A percentile compares a stretch with the other conserved stretches of the same genome.
These are phyloP conservation scores for Euthynnus affinis DNA, from an alignment of 2,797 vertebrate genomes.

Conservation along the genomic window DNA sequence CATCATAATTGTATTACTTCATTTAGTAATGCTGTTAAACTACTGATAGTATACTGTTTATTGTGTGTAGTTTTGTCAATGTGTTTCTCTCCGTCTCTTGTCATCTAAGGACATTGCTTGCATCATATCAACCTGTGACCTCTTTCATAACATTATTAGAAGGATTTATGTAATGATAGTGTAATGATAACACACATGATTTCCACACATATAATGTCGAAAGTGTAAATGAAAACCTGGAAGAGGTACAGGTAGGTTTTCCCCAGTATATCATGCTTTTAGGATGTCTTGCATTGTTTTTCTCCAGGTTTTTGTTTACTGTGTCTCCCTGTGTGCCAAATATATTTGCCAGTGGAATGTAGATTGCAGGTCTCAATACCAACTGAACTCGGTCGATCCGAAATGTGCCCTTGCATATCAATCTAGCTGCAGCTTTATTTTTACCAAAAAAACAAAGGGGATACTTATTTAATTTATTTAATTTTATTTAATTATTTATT, in stretches of 20 bases:
- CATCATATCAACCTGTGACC: constrained; percentile 26
- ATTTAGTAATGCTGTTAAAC: background rate
- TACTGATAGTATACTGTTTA: background rate
- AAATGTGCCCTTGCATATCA: background rate
- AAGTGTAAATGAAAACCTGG: background rate
- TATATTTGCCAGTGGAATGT: background rate
- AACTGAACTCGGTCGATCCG: constrained; percentile 15
- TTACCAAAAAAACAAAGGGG: too few species aligned
- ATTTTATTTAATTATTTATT: too few species aligned
- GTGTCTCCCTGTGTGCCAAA: background rate
- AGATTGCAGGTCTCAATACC: background rate
- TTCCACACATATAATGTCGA: background rate
- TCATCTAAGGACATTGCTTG: background rate
- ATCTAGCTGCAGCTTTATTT: too few species aligned
- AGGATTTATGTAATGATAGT: background rate
- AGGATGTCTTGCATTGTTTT: background rate
- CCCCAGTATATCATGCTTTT: background rate
- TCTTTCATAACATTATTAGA: constrained; percentile 23
- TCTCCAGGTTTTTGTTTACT: background rate
- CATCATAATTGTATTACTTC: background rate
- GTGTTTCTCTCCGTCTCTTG: background rate
- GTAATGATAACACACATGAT: background rate
- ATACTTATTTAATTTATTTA: too few species aligned
- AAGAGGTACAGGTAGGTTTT: background rate
- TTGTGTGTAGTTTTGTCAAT: background rate